Evolutionary conservation across 2,888 invertebrate genomes (phyloP).

Genomic region (Myopa tessellatipennis): DNA sequence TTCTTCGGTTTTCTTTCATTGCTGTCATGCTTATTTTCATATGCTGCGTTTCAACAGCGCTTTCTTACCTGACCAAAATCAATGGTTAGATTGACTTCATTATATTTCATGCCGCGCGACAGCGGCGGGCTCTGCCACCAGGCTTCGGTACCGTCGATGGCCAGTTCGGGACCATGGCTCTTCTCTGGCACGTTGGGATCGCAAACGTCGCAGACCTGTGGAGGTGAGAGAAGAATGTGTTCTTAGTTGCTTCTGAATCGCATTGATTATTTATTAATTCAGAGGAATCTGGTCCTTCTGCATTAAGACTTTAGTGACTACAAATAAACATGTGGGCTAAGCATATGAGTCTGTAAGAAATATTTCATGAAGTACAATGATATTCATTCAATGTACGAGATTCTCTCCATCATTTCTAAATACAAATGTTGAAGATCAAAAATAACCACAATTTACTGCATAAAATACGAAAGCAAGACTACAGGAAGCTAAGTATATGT

Average conservation of each 20-base stretch:
- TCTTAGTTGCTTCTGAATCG: background rate
- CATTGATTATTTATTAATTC: background rate
- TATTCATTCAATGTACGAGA: no score
- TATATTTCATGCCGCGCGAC: conserved; percentile 95
- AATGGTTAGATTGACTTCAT: conserved; percentile 96
- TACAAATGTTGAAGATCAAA: conserved; percentile 13
- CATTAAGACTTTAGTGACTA: background rate
- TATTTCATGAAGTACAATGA: no score
- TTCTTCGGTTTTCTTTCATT: conserved; percentile 10
- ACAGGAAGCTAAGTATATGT: background rate
- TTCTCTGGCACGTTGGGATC: conserved; percentile 80
- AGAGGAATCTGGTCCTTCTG: no score
- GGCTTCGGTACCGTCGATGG: conserved; percentile 94
- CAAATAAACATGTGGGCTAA: background rate
- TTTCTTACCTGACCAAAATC: conserved; percentile 90
- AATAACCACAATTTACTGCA: conserved; percentile 32
- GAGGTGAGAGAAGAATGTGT: conserved; percentile 20
- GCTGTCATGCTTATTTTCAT: conserved; percentile 17
- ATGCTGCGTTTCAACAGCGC: conserved; percentile 9
- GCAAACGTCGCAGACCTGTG: conserved; percentile 93
- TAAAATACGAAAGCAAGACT: background rate
- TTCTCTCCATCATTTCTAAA: background rate
- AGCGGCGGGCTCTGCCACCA: conserved; percentile 99
- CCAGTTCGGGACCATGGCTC: conserved; percentile 89
- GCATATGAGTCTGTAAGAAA: background rate